Conservation (phyloP, 2,113 vertebrate genomes). For the Rhea pennata region DNA sequence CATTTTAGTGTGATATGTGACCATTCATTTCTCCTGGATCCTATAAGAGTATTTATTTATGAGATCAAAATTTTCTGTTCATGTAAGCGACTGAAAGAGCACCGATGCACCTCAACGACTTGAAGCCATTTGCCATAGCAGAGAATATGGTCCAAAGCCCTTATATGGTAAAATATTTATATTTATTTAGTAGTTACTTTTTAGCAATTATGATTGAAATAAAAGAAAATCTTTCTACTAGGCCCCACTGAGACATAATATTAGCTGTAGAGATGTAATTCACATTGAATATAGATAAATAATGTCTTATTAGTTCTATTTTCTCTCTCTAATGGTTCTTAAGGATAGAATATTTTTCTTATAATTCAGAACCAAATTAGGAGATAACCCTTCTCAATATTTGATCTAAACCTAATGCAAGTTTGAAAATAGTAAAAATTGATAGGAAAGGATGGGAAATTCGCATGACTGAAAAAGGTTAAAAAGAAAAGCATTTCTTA, state of each 20-base stretch:
- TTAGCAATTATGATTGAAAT: neutral
- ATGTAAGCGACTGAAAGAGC: constrained; percentile 1
- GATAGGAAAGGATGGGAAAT: neutral
- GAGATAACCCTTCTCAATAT: neutral
- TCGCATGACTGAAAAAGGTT: neutral
- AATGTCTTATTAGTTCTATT: neutral
- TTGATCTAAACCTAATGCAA: neutral
- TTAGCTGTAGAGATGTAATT: neutral
- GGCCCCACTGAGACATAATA: neutral
- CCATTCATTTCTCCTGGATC: neutral
- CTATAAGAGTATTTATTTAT: neutral
- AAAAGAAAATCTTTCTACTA: neutral
- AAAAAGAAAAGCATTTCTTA: neutral
- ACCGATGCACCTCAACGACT: neutral
- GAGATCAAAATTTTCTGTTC: neutral
- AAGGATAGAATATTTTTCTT: neutral
- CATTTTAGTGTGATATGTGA: neutral
- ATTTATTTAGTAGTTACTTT: neutral
- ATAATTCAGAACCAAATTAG: neutral
- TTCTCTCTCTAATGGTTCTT: neutral
- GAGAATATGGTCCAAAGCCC: neutral
- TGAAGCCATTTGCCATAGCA: neutral
- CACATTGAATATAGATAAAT: neutral
- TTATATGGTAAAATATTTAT: neutral
- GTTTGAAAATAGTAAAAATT: neutral